These are phyloP conservation scores for Austrofundulus limnaeus DNA, from an alignment of 2,113 vertebrate species.

Conservation along the genomic window DNA sequence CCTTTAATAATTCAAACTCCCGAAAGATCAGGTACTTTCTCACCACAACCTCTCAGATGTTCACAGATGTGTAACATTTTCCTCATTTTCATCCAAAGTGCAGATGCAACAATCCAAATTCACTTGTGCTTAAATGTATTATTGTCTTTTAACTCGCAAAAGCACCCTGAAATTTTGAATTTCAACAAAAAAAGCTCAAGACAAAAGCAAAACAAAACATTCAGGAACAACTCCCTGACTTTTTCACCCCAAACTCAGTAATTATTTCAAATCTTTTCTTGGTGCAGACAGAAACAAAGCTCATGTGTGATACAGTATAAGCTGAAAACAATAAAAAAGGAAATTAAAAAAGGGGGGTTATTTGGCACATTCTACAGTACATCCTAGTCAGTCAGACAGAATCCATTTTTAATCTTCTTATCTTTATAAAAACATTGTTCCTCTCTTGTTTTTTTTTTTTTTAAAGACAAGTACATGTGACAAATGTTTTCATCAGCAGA, in stretches of 20 bases:
- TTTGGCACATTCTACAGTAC: constrained; percentile 51
- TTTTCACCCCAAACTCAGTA: not conserved
- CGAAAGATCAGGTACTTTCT: no score
- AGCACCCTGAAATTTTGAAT: constrained; percentile 4
- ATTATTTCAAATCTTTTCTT: not conserved
- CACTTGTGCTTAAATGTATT: constrained; percentile 22
- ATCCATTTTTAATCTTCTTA: constrained; percentile 5
- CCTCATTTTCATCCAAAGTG: constrained; percentile 46
- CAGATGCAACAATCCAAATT: constrained; percentile 28
- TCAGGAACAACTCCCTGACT: not conserved
- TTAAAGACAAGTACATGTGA: no score
- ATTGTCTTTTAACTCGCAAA: not conserved
- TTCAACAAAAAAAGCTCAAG: not conserved
- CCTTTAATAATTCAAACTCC: no score
- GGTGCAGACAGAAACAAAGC: constrained; percentile 11
- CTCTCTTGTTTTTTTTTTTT: no score
- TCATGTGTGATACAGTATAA: constrained; percentile 5
- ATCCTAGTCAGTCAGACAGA: constrained; percentile 26
- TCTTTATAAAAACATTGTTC: no score
- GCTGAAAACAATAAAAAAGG: not conserved
- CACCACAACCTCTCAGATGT: constrained; percentile 5
- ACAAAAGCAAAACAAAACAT: not conserved
- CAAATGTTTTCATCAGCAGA: not conserved
- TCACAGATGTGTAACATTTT: constrained; percentile 22
- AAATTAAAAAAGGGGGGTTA: constrained; percentile 16